These are phyloP conservation scores for Drosophila kambysellisi DNA, from an alignment of 2,888 invertebrate species.

Conservation along the genomic window DNA sequence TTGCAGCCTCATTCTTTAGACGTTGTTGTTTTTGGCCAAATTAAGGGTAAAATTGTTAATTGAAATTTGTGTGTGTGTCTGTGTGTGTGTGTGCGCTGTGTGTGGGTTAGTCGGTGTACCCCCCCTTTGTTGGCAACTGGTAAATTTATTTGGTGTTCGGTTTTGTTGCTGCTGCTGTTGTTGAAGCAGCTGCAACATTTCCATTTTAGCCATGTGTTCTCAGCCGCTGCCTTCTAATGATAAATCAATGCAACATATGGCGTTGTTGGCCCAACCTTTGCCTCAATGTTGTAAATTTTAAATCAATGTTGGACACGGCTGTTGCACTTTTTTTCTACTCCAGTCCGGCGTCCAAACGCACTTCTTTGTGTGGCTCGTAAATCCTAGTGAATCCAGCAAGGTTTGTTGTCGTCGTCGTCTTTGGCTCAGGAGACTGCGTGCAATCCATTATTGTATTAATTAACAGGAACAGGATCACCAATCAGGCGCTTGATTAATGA, in stretches of 20 bases:
- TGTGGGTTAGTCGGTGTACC: constrained; percentile 3
- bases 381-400: constrained; percentile 26
- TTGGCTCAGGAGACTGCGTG: constrained; percentile 39
- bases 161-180: constrained; percentile 27
- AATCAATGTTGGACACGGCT: constrained; percentile 72
- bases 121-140: constrained; percentile 8
- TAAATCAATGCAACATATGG: constrained; percentile 83
- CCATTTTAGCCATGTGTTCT: constrained; percentile 56
- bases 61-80: constrained; percentile 70
- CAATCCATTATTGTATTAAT: constrained; percentile 86
- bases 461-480: constrained; percentile 86
- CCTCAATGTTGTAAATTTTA: constrained; percentile 79
- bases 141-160: constrained; percentile 59
- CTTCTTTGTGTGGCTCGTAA: constrained; percentile 55
- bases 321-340: constrained; percentile 20
- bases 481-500: constrained; percentile 86
- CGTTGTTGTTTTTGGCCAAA: constrained; percentile 66
- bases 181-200: constrained; percentile 61
- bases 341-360: constrained; percentile 32
- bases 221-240: constrained; percentile 58
- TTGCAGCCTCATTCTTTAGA: constrained; percentile 31
- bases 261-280: constrained; percentile 76
- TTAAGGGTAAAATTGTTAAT: constrained; percentile 81
- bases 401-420: constrained; percentile 11
- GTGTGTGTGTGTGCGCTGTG: constrained; percentile 9